Conservation (phyloP, 2,888 invertebrate species). For the Rhagonycha lutea region DNA sequence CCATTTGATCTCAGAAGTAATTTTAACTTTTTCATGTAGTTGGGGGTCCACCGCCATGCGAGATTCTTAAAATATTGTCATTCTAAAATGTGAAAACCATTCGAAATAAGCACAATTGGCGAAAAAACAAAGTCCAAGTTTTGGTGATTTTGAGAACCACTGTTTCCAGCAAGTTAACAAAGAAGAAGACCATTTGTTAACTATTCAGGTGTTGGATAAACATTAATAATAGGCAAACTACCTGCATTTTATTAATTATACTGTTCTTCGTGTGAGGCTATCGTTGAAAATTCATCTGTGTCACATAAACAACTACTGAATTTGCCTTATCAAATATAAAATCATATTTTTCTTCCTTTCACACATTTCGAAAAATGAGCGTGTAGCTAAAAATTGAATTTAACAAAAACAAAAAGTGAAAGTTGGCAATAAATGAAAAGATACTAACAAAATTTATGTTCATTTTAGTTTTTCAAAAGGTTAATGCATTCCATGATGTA, state of each 20-base stretch:
- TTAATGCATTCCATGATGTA: constrained; percentile 21
- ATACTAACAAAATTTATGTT: constrained; percentile 17
- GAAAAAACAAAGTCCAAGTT: neutral
- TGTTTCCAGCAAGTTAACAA: neutral
- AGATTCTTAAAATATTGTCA: too few species aligned
- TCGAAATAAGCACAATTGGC: too few species aligned
- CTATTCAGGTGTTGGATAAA: constrained; percentile 31
- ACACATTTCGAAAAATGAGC: neutral
- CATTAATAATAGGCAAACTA: constrained; percentile 47
- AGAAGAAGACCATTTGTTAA: constrained; percentile 18
- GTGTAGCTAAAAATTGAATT: neutral
- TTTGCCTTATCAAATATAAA: constrained; percentile 39
- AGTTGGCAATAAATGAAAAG: constrained; percentile 12
- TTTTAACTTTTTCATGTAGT: too few species aligned
- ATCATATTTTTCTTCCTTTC: constrained; percentile 36
- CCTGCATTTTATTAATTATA: constrained; percentile 47
- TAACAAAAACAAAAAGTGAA: neutral
- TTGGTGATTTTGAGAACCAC: neutral
- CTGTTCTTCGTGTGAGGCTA: constrained; percentile 44
- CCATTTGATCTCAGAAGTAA: too few species aligned
- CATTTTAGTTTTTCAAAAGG: constrained; percentile 16
- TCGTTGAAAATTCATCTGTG: constrained; percentile 43
- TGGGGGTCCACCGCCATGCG: too few species aligned
- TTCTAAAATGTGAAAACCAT: too few species aligned
- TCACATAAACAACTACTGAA: constrained; percentile 41